These are phyloP conservation scores for Hipposideros larvatus DNA, from an alignment of 2,797 vertebrate genomes.

Conservation along the genomic window DNA sequence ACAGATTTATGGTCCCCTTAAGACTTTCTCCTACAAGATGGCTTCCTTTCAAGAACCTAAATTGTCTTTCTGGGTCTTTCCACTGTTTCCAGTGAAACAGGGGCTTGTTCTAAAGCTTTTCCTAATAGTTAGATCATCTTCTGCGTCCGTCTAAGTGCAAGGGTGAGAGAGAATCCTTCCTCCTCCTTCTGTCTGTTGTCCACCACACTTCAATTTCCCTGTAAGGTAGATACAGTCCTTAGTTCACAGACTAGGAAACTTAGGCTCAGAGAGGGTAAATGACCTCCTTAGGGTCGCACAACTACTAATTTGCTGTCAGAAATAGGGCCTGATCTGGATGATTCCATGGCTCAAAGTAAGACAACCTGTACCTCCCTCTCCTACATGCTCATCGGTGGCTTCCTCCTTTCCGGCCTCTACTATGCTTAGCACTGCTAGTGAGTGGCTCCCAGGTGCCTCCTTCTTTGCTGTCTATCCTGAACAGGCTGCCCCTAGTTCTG, in stretches of 20 bases:
- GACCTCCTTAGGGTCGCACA: background rate
- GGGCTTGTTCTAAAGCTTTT: background rate
- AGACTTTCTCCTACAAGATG: background rate
- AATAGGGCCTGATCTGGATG: background rate
- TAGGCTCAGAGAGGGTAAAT: background rate
- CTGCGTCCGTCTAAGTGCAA: background rate
- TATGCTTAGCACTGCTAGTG: background rate
- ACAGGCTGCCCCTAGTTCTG: background rate
- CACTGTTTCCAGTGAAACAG: constrained; percentile 16
- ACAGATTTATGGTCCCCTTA: background rate
- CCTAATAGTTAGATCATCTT: background rate
- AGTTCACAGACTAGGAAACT: background rate
- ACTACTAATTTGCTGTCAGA: background rate
- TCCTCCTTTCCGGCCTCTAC: background rate
- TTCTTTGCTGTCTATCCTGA: background rate
- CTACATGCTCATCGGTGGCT: background rate
- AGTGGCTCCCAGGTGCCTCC: background rate
- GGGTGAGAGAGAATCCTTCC: background rate
- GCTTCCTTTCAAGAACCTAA: background rate
- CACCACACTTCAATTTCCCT: background rate
- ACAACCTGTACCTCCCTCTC: background rate
- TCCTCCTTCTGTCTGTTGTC: background rate
- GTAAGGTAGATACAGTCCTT: background rate
- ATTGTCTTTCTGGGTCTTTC: background rate
- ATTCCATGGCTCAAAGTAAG: background rate